A percentile compares a stretch with the other conserved stretches of the same genome.
phyloP scores from a whole-genome alignment of 2,113 vertebrate genomes.

The Dunckerocampus dactyliophorus region DNA sequence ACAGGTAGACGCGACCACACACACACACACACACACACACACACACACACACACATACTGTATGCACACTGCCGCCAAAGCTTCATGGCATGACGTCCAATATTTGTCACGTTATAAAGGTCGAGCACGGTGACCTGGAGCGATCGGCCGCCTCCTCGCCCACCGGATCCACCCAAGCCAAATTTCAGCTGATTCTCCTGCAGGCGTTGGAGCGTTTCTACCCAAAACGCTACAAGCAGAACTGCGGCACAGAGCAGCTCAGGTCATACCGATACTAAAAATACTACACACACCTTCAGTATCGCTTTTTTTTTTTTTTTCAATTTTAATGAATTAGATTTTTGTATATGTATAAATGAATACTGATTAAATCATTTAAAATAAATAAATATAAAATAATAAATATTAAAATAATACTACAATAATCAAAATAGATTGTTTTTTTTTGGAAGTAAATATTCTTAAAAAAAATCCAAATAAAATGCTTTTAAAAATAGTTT shows the following conservation, averaged over 20 bases:
- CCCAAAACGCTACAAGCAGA: slow-evolving; percentile 82
- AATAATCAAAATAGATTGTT: too few relatives aligned
- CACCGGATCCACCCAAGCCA: slow-evolving; percentile 66
- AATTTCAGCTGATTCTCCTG: slow-evolving; percentile 80
- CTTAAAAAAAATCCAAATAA: too few relatives aligned
- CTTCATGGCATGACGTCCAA: not conserved
- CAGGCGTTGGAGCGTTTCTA: slow-evolving; percentile 85
- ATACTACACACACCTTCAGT: too few relatives aligned
- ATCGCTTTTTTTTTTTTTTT: too few relatives aligned
- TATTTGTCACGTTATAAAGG: slow-evolving; percentile 49
- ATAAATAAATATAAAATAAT: too few relatives aligned
- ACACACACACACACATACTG: not conserved
- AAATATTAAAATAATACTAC: too few relatives aligned
- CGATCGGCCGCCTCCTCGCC: slow-evolving; percentile 66
- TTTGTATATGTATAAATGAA: too few relatives aligned
- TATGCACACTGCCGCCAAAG: too few relatives aligned
- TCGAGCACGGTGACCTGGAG: slow-evolving; percentile 83
- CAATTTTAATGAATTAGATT: too few relatives aligned
- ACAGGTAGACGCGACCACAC: slow-evolving; percentile 67
- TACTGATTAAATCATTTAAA: too few relatives aligned
- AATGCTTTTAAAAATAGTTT: too few relatives aligned
- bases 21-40: not conserved
- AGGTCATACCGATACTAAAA: slow-evolving; percentile 57
- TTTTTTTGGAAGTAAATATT: too few relatives aligned
- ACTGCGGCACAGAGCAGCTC: slow-evolving; percentile 76